Conservation (phyloP, 2,113 vertebrate species). For the Rhipidura dahli region DNA sequence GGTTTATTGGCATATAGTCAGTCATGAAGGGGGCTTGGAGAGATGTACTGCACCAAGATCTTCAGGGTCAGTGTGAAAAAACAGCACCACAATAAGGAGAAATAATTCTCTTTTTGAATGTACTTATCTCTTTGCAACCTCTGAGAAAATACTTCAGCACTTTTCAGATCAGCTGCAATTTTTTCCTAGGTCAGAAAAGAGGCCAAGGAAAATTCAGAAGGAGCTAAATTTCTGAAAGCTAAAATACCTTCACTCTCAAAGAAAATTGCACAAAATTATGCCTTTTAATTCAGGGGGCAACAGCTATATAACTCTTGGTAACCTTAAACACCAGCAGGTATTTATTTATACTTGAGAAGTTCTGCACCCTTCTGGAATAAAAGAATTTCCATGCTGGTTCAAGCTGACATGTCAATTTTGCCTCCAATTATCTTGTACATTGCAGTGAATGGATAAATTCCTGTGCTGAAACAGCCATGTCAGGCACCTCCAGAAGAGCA, state of each 20-base stretch:
- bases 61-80: not conserved
- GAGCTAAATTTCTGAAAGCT: not conserved
- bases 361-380: not conserved
- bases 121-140: not conserved
- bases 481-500: not conserved
- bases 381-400: not conserved
- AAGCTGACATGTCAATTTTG: not conserved
- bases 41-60: not conserved
- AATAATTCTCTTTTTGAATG: not conserved
- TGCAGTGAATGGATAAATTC: not conserved
- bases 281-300: conserved; percentile 1
- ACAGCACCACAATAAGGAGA: not conserved
- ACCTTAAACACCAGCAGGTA: not conserved
- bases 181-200: not conserved
- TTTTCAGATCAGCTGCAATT: not conserved
- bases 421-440: not conserved
- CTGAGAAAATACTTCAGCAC: not conserved
- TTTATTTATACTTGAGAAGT: not conserved
- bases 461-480: not conserved
- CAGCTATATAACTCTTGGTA: not conserved
- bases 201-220: not conserved
- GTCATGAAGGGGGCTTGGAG: not conserved
- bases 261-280: conserved; percentile 11
- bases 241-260: not conserved
- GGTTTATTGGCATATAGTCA: not conserved